These are phyloP conservation scores for Microctenopoma steveboyesi DNA, from an alignment of 2,797 vertebrate species.

Conservation along the genomic window DNA sequence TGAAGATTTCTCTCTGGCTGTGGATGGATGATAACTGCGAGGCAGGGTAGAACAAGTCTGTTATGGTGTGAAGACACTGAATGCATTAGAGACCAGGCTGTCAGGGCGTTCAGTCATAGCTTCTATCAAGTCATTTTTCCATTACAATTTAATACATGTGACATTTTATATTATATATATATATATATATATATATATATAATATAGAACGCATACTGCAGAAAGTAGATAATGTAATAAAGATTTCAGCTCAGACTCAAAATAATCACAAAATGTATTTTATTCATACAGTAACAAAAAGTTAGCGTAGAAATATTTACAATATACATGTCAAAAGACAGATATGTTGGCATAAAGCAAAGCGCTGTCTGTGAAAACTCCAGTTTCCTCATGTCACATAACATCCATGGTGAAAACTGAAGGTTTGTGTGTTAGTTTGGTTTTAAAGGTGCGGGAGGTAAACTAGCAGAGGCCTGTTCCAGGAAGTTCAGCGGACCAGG, in stretches of 20 bases:
- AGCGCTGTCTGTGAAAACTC: not conserved
- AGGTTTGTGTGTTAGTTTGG: constrained; percentile 77
- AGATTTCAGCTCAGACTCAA: constrained; percentile 19
- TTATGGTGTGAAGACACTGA: constrained; percentile 64
- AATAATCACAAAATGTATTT: constrained; percentile 39
- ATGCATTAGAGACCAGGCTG: constrained; percentile 56
- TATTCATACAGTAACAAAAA: constrained; percentile 49
- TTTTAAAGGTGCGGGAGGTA: constrained; percentile 94
- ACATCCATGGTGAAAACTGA: not conserved
- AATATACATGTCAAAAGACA: constrained; percentile 32
- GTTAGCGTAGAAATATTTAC: constrained; percentile 58
- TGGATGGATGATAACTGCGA: constrained; percentile 54
- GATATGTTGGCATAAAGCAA: constrained; percentile 18
- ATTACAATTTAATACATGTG: constrained; percentile 3
- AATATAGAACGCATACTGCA: too few relatives aligned
- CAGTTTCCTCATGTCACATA: not conserved
- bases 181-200: too few relatives aligned
- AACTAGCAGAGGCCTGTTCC: constrained; percentile 94
- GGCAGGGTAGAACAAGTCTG: constrained; percentile 68
- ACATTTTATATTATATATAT: too few relatives aligned
- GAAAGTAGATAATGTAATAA: not conserved
- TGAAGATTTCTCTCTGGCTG: constrained; percentile 34
- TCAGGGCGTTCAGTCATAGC: constrained; percentile 30
- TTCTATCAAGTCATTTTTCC: constrained; percentile 13
- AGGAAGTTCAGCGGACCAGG: constrained; percentile 92